Base-by-base conservation (phyloP, 2,113 vertebrate genomes). In the Psilopogon haemacephalus region DNA sequence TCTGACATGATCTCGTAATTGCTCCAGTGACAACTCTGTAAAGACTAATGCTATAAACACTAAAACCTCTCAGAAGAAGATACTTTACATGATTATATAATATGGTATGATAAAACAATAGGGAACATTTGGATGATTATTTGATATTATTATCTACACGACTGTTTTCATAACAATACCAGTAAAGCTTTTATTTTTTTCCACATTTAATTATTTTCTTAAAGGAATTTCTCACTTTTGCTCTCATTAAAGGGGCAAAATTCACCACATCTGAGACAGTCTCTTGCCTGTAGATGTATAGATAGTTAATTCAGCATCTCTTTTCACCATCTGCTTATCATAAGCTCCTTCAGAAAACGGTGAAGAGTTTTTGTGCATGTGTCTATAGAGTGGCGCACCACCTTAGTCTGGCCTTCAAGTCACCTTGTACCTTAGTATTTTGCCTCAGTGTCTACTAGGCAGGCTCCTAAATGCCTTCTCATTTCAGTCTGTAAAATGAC, bases 351-450 rank as follows among this genome's bases (percentile, higher is more conserved):
- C 46, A 78, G 13, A 44, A 65, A 80, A 56, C 18, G 4, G 18
- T 33, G 13, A 77, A 69, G 4, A 78, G n/a, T 59, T 69, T 75
- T 65, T 0, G 0, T 75, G 32, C 6, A 75, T 26, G 17, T 16
- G 8, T 2, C 23, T 74, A 37, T 2, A 42, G 8, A 37, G 12
- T 35, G 24, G 44, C 79, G 6, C 10, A 75, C 54, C 48, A 62
- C 32, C 44, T 26, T 37, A 26, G 4, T 67, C 30, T 54, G 35
- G 32, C 8, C 23, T 54, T 64, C 65, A 44, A 38, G 59, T 86
- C 16, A 44, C 27, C 15, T 79, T 82, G 26, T 69, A 64, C 2
- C 8, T 23, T 52, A 74, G 14, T 5, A 40, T 69, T 82, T 55
- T 90, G 21, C 44, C 17, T 35, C 28, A 58, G 8, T 21, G 9